Evolutionary conservation across 2,113 vertebrate genomes (phyloP), one percentile per base, ranked within the genome.

Genomic region (Pionites leucogaster): DNA sequence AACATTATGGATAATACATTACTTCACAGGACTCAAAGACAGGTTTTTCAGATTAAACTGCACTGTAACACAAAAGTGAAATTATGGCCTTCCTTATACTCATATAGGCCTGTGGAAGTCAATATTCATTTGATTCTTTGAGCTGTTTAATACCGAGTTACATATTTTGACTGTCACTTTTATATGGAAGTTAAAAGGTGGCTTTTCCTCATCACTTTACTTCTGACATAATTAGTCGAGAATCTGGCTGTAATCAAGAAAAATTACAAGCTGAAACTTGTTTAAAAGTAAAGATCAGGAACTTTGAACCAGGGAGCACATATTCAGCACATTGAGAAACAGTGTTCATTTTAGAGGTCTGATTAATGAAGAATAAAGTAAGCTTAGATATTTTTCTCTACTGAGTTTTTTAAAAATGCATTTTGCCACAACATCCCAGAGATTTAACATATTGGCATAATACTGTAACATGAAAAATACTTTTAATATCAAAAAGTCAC

Each of bases 401-500:
- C 19, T 0, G 2, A 16, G 22, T 71, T 75, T 63, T 86, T 78
- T n/a, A 35, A 92, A 91, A 96, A 80, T 7, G 74, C 7, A 47
- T 86, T 90, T 78, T 88, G 68, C 55, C 81, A 90, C 28, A 83
- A 31, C 60, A 78, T 74, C 83, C 11, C 42, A 71, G 33, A 81
- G 50, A 53, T 74, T 74, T 80, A 85, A 90, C 4, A 1, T 69
- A 74, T 19, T 0, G 0, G 39, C 65, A 60, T 81, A 90, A 88
- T 28, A 81, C 78, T 17, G 25, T 50, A 64, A 67, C 11, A 60
- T 77, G 64, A 94, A 95, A 93, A 92, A 92, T 23, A 68, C 77
- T 70, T 88, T 94, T 90, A 93, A 95, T 92, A 93, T 83, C 64
- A 72, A 90, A 90, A 90, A 85, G 72, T 77, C 82, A 90, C 50